Conservation (phyloP, 2,888 invertebrate species). For the Odontocerum albicorne region DNA sequence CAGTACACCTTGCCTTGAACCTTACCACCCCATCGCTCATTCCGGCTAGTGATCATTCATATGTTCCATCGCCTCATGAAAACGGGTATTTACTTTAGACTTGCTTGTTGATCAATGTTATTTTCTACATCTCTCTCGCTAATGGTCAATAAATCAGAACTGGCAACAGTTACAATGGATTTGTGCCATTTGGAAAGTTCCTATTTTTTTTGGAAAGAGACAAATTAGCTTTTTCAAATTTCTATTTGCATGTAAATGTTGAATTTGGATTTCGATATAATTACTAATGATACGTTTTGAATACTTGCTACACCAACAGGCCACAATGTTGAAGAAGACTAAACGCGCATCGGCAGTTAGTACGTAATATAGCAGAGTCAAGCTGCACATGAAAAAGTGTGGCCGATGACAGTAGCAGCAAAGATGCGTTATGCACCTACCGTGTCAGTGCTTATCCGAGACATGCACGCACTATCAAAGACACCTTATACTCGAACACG, state of each 20-base stretch:
- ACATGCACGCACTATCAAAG: no score
- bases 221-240: neutral
- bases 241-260: slow-evolving; percentile 25
- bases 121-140: slow-evolving; percentile 7
- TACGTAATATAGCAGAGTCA: slow-evolving; percentile 19
- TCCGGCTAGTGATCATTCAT: neutral
- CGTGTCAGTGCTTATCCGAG: no score
- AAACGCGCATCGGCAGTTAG: slow-evolving; percentile 29
- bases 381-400: slow-evolving; percentile 11
- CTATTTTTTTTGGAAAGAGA: no score
- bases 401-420: slow-evolving; percentile 1
- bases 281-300: slow-evolving; percentile 23
- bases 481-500: no score
- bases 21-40: neutral
- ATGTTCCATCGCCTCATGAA: neutral
- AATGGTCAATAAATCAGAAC: no score
- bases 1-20: no score
- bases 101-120: slow-evolving; percentile 22
- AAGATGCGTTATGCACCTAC: no score
- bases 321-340: slow-evolving; percentile 35
- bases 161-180: no score
- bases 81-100: neutral
- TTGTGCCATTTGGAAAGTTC: no score
- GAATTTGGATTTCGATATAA: neutral
- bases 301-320: slow-evolving; percentile 25